Percentiles rank a stretch among this genome's conserved stretches.
Evolutionary conservation across 92 coral and sea anemone genomes (phyloP).

Genomic region (Umimayanthus kanabou): DNA sequence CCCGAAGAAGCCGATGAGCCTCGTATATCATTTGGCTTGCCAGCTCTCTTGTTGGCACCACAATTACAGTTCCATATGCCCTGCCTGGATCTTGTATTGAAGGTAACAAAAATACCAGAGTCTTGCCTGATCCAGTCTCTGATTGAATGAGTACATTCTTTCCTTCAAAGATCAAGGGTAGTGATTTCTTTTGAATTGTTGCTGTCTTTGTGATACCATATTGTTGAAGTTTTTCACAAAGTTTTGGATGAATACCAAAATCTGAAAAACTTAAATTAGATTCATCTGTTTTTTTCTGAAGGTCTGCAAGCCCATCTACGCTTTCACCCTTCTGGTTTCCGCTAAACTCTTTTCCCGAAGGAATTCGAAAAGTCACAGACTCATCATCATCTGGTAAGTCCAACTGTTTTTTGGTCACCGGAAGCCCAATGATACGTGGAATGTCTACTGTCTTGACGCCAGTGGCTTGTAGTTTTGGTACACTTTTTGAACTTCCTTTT

Average conservation of each 20-base stretch:
- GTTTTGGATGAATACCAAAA: conserved; percentile 78
- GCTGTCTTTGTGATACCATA: conserved; percentile 61
- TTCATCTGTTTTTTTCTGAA: conserved; percentile 9
- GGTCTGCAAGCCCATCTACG: neutral
- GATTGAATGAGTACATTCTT: conserved; percentile 77
- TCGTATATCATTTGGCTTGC: conserved; percentile 89
- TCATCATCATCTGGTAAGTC: conserved; percentile 65
- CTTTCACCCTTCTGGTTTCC: neutral
- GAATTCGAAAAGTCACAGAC: conserved; percentile 62
- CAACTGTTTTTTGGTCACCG: conserved; percentile 33
- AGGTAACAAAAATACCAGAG: conserved; percentile 77
- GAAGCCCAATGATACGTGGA: conserved; percentile 55
- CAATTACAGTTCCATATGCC: conserved; percentile 75
- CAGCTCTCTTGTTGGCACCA: conserved; percentile 86
- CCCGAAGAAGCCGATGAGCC: conserved; percentile 73
- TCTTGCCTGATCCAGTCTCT: conserved; percentile 91
- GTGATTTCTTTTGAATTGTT: conserved; percentile 69
- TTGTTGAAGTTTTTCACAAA: conserved; percentile 56
- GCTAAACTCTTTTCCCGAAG: conserved; percentile 46
- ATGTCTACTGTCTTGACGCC: conserved; percentile 42
- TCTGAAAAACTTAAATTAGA: conserved; percentile 44
- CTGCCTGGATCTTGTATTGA: conserved; percentile 85
- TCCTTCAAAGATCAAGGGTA: conserved; percentile 57
- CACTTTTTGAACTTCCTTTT: conserved; percentile 38
- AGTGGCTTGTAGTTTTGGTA: conserved; percentile 29